A percentile compares a stretch with the other conserved stretches of the same genome.
Conservation (phyloP, 2,888 invertebrate genomes). For the Zootermopsis nevadensis region DNA sequence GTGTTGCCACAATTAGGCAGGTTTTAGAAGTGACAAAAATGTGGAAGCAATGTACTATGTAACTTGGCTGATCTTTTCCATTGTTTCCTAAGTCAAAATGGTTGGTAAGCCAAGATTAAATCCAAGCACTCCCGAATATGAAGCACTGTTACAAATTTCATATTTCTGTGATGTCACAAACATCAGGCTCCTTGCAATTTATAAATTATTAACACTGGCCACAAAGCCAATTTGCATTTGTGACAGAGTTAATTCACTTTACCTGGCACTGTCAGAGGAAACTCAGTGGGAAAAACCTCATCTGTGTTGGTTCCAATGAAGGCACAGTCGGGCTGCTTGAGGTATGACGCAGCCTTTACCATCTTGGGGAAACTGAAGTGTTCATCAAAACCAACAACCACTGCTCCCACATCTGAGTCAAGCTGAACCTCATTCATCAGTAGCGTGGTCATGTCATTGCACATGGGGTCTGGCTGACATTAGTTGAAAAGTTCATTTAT, state of each 20-base stretch:
- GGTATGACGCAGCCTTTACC: constrained; percentile 90
- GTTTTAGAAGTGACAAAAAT: too few relatives aligned
- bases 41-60: too few relatives aligned
- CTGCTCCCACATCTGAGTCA: constrained; percentile 89
- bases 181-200: too few relatives aligned
- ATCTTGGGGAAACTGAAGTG: constrained; percentile 93
- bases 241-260: constrained; percentile 26
- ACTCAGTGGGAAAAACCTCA: constrained; percentile 79
- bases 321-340: constrained; percentile 79
- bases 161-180: too few relatives aligned
- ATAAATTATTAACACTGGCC: too few relatives aligned
- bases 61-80: too few relatives aligned
- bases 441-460: constrained; percentile 65
- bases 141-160: too few relatives aligned
- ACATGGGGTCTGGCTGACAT: constrained; percentile 73
- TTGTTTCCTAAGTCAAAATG: too few relatives aligned
- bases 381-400: constrained; percentile 94
- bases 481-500: background rate
- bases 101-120: too few relatives aligned
- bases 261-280: constrained; percentile 70
- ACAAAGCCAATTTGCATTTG: too few relatives aligned
- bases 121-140: too few relatives aligned
- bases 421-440: constrained; percentile 69
- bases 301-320: constrained; percentile 96
- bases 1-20: too few relatives aligned